Conservation (phyloP, 2,888 invertebrate species). For the Apoda limacodes region DNA sequence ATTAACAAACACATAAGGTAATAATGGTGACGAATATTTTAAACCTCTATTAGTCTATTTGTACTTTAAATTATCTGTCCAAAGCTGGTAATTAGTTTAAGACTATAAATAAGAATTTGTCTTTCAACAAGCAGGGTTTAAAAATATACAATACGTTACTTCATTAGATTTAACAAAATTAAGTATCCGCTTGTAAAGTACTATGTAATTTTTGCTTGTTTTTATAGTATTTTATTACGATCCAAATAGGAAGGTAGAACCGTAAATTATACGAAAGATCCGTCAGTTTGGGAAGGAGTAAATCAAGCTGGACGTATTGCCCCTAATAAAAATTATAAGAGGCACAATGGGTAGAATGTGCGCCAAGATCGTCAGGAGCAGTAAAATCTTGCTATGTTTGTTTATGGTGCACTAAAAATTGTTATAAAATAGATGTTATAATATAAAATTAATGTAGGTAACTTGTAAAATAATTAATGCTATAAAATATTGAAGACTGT, state of each 20-base stretch:
- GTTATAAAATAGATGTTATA: conserved; percentile 70
- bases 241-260: conserved; percentile 56
- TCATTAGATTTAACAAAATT: no score
- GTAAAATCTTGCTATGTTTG: conserved; percentile 68
- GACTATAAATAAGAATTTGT: no score
- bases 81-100: no score
- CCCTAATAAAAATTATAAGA: conserved; percentile 70
- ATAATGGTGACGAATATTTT: no score
- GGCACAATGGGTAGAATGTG: conserved; percentile 65
- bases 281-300: conserved; percentile 69
- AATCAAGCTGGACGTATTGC: conserved; percentile 69
- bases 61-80: no score
- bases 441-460: conserved; percentile 67
- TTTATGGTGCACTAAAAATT: conserved; percentile 69
- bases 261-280: conserved; percentile 68
- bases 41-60: no score
- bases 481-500: no score
- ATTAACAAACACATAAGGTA: no score
- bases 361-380: conserved; percentile 60
- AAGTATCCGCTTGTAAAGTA: no score
- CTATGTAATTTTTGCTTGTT: conserved; percentile 60
- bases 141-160: no score
- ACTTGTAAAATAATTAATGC: conserved; percentile 64
- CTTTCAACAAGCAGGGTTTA: no score
- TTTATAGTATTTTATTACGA: conserved; percentile 59